Evolutionary conservation across 1,140 invertebrate species (phyloP).

Genomic region (Papilio polytes): DNA sequence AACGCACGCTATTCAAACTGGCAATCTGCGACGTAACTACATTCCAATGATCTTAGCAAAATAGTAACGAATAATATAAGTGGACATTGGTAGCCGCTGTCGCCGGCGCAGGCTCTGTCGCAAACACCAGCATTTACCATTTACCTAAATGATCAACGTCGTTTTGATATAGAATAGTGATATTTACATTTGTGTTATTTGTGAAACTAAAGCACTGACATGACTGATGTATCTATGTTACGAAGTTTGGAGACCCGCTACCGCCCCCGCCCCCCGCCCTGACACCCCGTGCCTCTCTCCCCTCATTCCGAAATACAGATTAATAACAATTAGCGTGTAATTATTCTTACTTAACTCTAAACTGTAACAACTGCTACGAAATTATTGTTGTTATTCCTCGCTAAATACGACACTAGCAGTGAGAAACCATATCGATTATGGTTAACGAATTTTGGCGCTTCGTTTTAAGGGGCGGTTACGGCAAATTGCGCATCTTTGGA

Average conservation of each 20-base stretch:
- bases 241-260: background rate
- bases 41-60: background rate
- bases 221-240: background rate
- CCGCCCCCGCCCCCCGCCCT: background rate
- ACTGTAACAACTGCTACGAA: slow-evolving; percentile 2
- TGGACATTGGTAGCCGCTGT: background rate
- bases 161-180: background rate
- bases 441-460: background rate
- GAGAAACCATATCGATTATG: background rate
- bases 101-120: background rate
- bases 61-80: background rate
- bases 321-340: slow-evolving; percentile 9
- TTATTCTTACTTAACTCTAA: slow-evolving; percentile 16
- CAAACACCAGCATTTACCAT: background rate
- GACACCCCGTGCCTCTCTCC: background rate
- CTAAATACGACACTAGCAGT: background rate
- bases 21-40: background rate
- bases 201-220: background rate
- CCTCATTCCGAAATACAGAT: background rate
- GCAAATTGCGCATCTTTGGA: too few species aligned
- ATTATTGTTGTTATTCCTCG: background rate
- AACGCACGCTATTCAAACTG: background rate
- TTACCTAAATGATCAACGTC: background rate
- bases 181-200: slow-evolving; percentile 1
- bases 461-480: too few species aligned